These are phyloP conservation scores for Ladona fulva DNA, from an alignment of 1,140 invertebrate species.

Conservation along the genomic window DNA sequence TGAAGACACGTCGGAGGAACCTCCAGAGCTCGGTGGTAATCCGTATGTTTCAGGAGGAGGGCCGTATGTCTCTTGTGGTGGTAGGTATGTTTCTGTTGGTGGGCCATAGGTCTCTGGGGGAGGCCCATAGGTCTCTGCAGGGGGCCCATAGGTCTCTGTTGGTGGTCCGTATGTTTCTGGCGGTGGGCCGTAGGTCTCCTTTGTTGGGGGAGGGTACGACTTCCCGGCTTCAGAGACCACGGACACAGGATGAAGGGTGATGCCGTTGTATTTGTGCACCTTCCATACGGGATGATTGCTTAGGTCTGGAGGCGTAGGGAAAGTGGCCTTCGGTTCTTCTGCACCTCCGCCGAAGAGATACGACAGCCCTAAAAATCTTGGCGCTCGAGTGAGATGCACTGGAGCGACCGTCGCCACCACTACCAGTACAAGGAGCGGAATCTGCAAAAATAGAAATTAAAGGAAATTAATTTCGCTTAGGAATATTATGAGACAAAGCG, in stretches of 20 bases:
- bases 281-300: constrained; percentile 28
- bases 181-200: neutral
- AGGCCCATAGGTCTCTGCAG: neutral
- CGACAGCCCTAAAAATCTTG: neutral
- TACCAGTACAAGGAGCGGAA: neutral
- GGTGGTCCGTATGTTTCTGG: neutral
- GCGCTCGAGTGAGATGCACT: neutral
- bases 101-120: neutral
- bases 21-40: neutral
- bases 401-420: neutral
- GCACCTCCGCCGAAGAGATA: neutral
- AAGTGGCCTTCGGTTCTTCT: neutral
- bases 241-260: constrained; percentile 27
- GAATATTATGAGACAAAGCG: too few species aligned
- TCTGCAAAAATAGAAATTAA: too few species aligned
- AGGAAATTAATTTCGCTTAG: too few species aligned
- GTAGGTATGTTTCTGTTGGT: neutral
- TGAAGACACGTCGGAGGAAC: constrained; percentile 13
- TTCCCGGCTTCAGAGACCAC: neutral
- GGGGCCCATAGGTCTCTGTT: too few species aligned
- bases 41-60: neutral
- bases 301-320: neutral
- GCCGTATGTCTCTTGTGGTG: neutral
- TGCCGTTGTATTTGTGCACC: constrained; percentile 30
- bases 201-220: neutral